Evolutionary conservation across 1,140 invertebrate species (phyloP), one percentile per base, ranked within the genome.

Genomic region (Leptinotarsa undecemlineata): DNA sequence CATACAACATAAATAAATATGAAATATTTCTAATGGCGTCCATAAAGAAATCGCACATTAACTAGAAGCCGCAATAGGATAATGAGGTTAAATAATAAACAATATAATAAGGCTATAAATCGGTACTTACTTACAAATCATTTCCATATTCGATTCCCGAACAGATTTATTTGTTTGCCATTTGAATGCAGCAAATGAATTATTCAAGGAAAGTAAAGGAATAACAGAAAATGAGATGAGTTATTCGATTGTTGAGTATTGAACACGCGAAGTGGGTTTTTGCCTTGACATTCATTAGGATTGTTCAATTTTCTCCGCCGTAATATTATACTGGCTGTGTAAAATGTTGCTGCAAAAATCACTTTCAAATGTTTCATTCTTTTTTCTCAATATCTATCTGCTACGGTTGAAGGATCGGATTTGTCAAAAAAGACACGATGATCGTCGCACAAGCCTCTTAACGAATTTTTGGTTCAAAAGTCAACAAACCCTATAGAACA

Each of bases 1-100:
- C 68, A 71, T 62, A 47, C n/a, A 23, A 63, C 73, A 77, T 74
- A 74, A 74, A 77, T 77, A 77, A 74, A 77, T 76, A 76, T 76
- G 75, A 76, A 76, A 71, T 51, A 76, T 51, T 71, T 48, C 66
- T n/a, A 57, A 69, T 73, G 23, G 23, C 70, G 51, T 20, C 64
- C 74, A 77, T 74, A 74, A 77, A 74, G 68, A 74, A 76, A 33
- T 21, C 73, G 14, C 68, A 74, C 73, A 77, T 68, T 74, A 68
- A 76, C 64, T 62, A 72, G 20, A 33, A 48, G 73, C 69, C 14
- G 70, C 48, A 75, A 23, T n/a, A 26, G 73, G 48, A 74, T 74
- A 77, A 74, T 74, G 70, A 73, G 74, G 67, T 72, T 68, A 78
- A 78, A 75, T 75, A 75, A 78, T 78, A 78, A 75, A 75, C 74